These are phyloP conservation scores for Nephrotoma guestfalica DNA, from an alignment of 2,888 invertebrate species.

Conservation along the genomic window DNA sequence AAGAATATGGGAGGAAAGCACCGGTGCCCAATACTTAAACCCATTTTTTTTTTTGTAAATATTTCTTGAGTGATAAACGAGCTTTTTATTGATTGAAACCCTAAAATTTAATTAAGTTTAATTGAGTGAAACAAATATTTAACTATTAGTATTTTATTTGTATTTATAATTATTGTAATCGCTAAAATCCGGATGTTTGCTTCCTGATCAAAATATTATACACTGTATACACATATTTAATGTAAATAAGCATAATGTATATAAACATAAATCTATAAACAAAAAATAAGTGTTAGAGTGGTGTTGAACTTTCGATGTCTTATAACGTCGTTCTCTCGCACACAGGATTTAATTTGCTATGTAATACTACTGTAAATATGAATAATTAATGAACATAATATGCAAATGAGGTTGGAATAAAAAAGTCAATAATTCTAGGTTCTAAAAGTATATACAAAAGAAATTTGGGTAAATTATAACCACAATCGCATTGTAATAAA, in stretches of 20 bases:
- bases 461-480: neutral
- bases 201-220: neutral
- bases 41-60: neutral
- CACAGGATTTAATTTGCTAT: neutral
- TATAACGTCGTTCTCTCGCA: neutral
- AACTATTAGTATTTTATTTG: neutral
- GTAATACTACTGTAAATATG: neutral
- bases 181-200: neutral
- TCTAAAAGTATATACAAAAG: neutral
- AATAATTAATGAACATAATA: neutral
- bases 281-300: neutral
- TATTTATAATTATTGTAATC: neutral
- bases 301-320: neutral
- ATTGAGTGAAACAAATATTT: neutral
- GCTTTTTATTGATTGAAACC: neutral
- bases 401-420: neutral
- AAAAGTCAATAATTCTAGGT: neutral
- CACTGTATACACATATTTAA: neutral
- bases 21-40: neutral
- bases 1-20: neutral
- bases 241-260: neutral
- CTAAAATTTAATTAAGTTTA: neutral
- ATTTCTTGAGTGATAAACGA: neutral
- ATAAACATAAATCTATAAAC: neutral
- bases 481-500: no score